phyloP scores from a whole-genome alignment of 2,888 invertebrate genomes.

The Ceraclea dissimilis region DNA sequence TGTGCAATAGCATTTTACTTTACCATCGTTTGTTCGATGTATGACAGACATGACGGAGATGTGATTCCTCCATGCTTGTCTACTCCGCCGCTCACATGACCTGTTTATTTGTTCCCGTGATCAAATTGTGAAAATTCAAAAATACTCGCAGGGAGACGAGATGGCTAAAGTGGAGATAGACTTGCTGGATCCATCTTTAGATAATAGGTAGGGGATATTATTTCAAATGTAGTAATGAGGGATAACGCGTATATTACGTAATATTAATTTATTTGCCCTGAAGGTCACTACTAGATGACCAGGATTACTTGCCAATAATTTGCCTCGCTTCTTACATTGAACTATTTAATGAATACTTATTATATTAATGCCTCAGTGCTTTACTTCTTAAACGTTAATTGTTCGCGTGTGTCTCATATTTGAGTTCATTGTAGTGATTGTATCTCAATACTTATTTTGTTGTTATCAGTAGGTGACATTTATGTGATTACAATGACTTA shows the following conservation, averaged over 20 bases:
- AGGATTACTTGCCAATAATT: not conserved
- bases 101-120: constrained; percentile 66
- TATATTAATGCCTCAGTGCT: too few relatives aligned
- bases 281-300: constrained; percentile 15
- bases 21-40: too few relatives aligned
- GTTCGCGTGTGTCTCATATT: too few relatives aligned
- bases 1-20: too few relatives aligned
- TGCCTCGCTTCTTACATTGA: not conserved
- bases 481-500: too few relatives aligned
- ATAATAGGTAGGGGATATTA: constrained; percentile 48
- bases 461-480: too few relatives aligned
- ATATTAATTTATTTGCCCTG: constrained; percentile 17
- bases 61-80: not conserved
- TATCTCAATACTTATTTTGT: too few relatives aligned
- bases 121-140: constrained; percentile 60
- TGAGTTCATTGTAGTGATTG: too few relatives aligned
- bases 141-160: constrained; percentile 41
- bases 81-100: constrained; percentile 52
- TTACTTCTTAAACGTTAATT: too few relatives aligned
- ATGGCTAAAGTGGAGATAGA: constrained; percentile 44
- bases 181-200: constrained; percentile 53
- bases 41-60: too few relatives aligned
- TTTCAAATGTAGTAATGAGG: not conserved
- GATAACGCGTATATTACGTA: constrained; percentile 10
- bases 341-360: too few relatives aligned